These are phyloP conservation scores for Pteropus alecto DNA, from an alignment of 2,113 vertebrate species.

Conservation along the genomic window DNA sequence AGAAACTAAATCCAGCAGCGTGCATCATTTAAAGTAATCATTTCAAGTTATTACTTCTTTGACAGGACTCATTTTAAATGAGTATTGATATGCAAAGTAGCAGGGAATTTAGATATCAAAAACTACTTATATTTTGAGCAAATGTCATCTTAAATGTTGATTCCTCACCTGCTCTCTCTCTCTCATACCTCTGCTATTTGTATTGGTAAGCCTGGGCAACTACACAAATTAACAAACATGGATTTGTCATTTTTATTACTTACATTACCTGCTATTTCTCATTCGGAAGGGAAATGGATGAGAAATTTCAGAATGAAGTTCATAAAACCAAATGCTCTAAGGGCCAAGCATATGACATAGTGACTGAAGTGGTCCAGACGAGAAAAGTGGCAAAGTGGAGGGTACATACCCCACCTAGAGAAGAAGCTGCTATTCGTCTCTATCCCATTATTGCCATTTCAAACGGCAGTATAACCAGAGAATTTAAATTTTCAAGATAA, in stretches of 20 bases:
- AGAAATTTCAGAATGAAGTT: not conserved
- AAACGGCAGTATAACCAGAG: not conserved
- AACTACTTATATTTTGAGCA: not conserved
- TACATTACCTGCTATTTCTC: not conserved
- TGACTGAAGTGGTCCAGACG: not conserved
- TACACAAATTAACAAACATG: not conserved
- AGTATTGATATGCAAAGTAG: not conserved
- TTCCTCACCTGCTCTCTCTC: not conserved
- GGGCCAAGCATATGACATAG: not conserved
- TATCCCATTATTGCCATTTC: not conserved
- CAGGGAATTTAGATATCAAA: not conserved
- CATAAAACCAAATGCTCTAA: not conserved
- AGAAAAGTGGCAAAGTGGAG: rapidly evolving
- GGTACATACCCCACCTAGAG: not conserved
- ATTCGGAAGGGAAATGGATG: not conserved
- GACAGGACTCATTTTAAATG: constrained; percentile 31
- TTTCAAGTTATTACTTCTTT: not conserved
- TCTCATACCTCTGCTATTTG: not conserved
- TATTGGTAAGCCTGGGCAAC: not conserved
- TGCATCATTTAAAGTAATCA: not conserved
- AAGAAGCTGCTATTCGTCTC: not conserved
- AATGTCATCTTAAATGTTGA: not conserved
- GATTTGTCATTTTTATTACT: not conserved
- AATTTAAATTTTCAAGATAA: not conserved
- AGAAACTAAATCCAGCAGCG: not conserved